Percentiles rank a stretch among this genome's conserved stretches.
These are phyloP conservation scores for Ichneumon xanthorius DNA, from an alignment of 2,888 invertebrate genomes.

Conservation along the genomic window DNA sequence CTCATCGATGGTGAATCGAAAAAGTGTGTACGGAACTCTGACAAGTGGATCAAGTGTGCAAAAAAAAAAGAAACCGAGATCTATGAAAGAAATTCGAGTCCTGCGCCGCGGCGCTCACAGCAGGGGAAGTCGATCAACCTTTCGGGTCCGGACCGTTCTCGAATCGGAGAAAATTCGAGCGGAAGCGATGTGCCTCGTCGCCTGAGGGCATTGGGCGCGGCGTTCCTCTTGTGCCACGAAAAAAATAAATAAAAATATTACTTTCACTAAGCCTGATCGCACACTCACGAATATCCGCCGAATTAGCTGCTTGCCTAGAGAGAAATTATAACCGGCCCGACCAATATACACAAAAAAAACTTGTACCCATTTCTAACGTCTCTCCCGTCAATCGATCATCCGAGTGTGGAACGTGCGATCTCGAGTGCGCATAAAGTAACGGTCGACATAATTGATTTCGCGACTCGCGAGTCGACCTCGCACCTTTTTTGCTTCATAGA, in stretches of 20 bases:
- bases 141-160: conserved; percentile 41
- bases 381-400: background rate
- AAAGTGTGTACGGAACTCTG: background rate
- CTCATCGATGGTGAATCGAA: background rate
- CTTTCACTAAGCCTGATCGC: conserved; percentile 54
- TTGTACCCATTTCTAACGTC: conserved; percentile 1
- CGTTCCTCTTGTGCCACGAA: conserved; percentile 26
- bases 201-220: conserved; percentile 58
- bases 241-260: conserved; percentile 29
- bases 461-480: background rate
- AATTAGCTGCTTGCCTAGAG: conserved; percentile 5
- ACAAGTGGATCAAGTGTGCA: background rate
- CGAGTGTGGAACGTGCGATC: background rate
- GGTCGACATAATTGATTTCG: background rate
- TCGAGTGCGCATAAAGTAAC: background rate
- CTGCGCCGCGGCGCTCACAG: background rate
- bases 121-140: conserved; percentile 37
- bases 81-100: background rate
- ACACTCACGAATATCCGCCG: conserved; percentile 29
- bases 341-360: conserved; percentile 12
- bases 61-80: background rate
- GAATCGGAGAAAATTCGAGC: conserved; percentile 52
- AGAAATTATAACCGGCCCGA: background rate
- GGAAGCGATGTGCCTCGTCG: conserved; percentile 49
- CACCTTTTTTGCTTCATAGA: background rate